Percentiles rank a stretch among this genome's conserved stretches.
Evolutionary conservation across 2,797 vertebrate genomes (phyloP).

Genomic region (Discoglossus pictus): DNA sequence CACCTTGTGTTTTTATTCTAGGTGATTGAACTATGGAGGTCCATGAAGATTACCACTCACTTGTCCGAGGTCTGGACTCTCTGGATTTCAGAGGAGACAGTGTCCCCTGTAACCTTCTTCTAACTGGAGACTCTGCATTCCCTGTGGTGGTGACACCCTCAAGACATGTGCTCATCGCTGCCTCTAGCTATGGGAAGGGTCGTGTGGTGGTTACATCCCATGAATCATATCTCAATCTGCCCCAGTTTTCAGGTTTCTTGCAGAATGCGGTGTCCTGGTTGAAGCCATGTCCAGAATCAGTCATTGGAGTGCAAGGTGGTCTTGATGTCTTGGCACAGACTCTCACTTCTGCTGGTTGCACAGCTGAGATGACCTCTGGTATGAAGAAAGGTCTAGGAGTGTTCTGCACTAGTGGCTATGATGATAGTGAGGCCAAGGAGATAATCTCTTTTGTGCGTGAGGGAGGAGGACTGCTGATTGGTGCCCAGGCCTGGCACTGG

Average conservation of each 20-base stretch:
- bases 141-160: conserved; percentile 66
- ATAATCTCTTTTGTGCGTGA: conserved; percentile 62
- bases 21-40: background rate
- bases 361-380: conserved; percentile 32
- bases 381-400: conserved; percentile 51
- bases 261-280: conserved; percentile 73
- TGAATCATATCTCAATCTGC: conserved; percentile 59
- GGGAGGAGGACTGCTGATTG: conserved; percentile 67
- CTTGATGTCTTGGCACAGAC: conserved; percentile 58
- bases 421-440: conserved; percentile 47
- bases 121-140: conserved; percentile 64
- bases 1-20: too few species aligned
- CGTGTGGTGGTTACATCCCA: conserved; percentile 65
- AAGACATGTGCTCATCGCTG: conserved; percentile 70
- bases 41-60: conserved; percentile 60
- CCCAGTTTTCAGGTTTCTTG: conserved; percentile 64
- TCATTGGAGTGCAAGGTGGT: conserved; percentile 59
- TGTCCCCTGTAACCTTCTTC: conserved; percentile 67
- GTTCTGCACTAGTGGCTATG: conserved; percentile 64
- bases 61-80: conserved; percentile 59
- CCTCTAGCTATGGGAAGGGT: conserved; percentile 65
- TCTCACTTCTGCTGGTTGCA: conserved; percentile 53
- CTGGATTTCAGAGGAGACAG: conserved; percentile 65
- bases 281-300: conserved; percentile 53
- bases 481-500: conserved; percentile 72